phyloP scores from a whole-genome alignment of 2,888 invertebrate species.

The Melinopterus prodromus region DNA sequence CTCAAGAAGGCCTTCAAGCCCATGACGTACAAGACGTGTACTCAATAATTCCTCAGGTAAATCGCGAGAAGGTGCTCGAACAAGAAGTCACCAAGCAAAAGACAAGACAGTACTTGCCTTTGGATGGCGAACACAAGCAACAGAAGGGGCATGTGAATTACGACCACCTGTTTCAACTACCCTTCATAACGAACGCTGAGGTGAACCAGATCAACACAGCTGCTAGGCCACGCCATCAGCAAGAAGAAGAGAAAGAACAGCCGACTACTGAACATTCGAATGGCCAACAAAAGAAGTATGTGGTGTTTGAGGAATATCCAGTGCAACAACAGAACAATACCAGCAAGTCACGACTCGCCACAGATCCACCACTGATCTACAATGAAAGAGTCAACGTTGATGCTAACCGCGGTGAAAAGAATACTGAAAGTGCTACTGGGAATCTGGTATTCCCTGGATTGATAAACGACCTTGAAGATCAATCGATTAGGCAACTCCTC shows the following conservation, averaged over 20 bases:
- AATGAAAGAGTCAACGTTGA: not conserved
- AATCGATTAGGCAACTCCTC: conserved; percentile 55
- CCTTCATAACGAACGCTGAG: conserved; percentile 25
- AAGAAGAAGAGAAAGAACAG: not conserved
- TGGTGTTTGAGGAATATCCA: conserved; percentile 54
- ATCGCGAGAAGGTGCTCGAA: not conserved
- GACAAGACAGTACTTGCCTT: conserved; percentile 26
- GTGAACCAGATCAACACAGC: conserved; percentile 22
- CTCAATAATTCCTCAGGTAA: not conserved
- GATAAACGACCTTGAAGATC: conserved; percentile 68
- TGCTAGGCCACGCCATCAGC: not conserved
- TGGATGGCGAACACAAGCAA: conserved; percentile 18
- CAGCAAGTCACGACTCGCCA: conserved; percentile 39
- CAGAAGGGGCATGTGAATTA: conserved; percentile 26
- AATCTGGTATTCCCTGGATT: conserved; percentile 68
- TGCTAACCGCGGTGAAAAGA: conserved; percentile 21
- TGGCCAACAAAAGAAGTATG: conserved; percentile 49
- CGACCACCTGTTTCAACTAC: conserved; percentile 32
- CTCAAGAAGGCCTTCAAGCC: conserved; percentile 8
- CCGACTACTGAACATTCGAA: not conserved
- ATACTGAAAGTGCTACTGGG: conserved; percentile 52
- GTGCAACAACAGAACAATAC: conserved; percentile 33
- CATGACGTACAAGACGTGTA: not conserved
- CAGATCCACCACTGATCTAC: conserved; percentile 22
- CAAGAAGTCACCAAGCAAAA: conserved; percentile 8